Base-by-base conservation (phyloP, 1,140 invertebrate genomes). In the Pseudachorutes palmiensis region DNA sequence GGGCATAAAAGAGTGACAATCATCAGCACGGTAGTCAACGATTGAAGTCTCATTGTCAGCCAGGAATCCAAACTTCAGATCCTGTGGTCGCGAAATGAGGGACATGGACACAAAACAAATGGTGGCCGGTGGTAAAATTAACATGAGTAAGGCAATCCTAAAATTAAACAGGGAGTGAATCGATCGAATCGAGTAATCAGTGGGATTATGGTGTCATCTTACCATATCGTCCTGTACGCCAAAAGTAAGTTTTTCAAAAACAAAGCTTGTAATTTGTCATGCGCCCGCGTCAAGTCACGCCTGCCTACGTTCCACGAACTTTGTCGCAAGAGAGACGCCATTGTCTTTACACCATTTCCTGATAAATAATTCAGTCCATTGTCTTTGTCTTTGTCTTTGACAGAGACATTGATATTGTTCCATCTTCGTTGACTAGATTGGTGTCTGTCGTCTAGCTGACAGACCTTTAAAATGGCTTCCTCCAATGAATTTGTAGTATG, bases 401-500 rank as follows among this genome's bases (percentile, higher is more conserved):
- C 14, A 55, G 12, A 5, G 24, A 55, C 51, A 5, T 26, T 26
- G 5, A 55, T 55, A 55, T 5, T 19, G 24, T 55, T 55, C 51
- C 51, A 55, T 5, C 12, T 5, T 14, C 24, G 9, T 24, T 55
- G 51, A 55, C 51, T 55, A 55, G 45, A 19, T 65, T 32, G 14
- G 3, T 66, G 5, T n/a, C 24, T 55, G 24, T 55, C 26, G 45
- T 80, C 77, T 26, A 82, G 81, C 61, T 88, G 85, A 32, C 92
- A 95, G 0, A 97, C 80, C 78, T 94, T 92, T 12, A 97, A 81
- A 79, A 97, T 97, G 1, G 96, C 92, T 71, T 94, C 91, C 79
- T 97, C 93, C 5, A 97, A 79, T 28, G 87, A 90, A 68, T 87
- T 82, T 75, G 89, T 90, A 72, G 84, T 84, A 78, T 93, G 92